Conservation (phyloP, 2,797 vertebrate species). For the Liparis tanakae region DNA sequence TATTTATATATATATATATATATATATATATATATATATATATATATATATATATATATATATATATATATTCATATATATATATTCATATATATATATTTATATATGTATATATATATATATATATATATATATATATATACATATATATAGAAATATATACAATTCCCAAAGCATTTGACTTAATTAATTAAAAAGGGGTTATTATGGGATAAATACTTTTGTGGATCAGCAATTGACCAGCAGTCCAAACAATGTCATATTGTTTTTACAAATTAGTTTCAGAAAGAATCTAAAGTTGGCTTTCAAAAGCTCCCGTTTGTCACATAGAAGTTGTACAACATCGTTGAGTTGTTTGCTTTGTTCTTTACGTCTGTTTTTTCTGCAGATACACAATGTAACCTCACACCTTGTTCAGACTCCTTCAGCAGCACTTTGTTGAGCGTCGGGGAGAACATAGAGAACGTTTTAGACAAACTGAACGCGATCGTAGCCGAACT, state of each 20-base stretch:
- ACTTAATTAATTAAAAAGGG: neutral
- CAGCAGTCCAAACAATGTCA: neutral
- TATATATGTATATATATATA: no score
- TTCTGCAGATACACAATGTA: constrained; percentile 48
- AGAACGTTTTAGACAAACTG: constrained; percentile 54
- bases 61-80: no score
- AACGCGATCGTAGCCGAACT: constrained; percentile 50
- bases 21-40: no score
- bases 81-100: no score
- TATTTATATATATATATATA: no score
- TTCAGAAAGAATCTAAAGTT: neutral
- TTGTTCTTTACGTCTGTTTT: constrained; percentile 5
- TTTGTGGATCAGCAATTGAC: neutral
- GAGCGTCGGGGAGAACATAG: constrained; percentile 61
- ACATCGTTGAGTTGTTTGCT: neutral
- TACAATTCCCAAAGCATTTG: neutral
- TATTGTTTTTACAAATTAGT: neutral
- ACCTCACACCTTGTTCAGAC: constrained; percentile 17
- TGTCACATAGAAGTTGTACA: neutral
- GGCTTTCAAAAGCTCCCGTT: neutral
- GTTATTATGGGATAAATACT: neutral
- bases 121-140: no score
- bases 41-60: no score
- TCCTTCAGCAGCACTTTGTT: constrained; percentile 28
- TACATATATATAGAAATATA: neutral